phyloP scores from a whole-genome alignment of 2,888 invertebrate species.

The Nyleta sp. region DNA sequence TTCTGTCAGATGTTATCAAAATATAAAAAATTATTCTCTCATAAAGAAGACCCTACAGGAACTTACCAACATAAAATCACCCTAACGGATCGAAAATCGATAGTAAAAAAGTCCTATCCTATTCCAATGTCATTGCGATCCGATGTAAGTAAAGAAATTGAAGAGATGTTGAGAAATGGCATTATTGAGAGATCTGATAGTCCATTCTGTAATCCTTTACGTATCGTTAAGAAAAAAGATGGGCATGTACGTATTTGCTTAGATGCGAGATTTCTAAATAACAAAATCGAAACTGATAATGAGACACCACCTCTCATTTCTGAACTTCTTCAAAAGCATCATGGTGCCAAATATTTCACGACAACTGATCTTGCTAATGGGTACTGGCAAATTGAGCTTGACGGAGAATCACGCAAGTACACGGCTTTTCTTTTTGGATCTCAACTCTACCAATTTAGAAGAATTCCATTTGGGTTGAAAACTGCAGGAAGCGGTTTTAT shows the following conservation, averaged over 20 bases:
- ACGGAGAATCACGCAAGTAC: background rate
- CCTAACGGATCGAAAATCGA: conserved; percentile 13
- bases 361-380: conserved; percentile 65
- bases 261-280: conserved; percentile 74
- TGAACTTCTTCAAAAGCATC: conserved; percentile 63
- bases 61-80: conserved; percentile 54
- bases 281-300: conserved; percentile 66
- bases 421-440: conserved; percentile 61
- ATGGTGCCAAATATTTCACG: conserved; percentile 60
- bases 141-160: background rate
- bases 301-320: conserved; percentile 66
- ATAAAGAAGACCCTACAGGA: background rate
- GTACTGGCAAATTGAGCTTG: conserved; percentile 67
- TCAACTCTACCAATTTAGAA: conserved; percentile 66
- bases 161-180: background rate
- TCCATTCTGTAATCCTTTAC: conserved; percentile 5
- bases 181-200: conserved; percentile 8
- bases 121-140: background rate
- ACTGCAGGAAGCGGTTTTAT: conserved; percentile 12
- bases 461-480: conserved; percentile 1
- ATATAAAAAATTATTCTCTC: conserved; percentile 27
- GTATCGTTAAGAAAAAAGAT: conserved; percentile 1
- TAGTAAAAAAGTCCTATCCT: background rate
- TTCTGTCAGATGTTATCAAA: background rate
- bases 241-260: background rate